Base-by-base conservation (phyloP, 2,113 vertebrate species). In the Elephantulus edwardii region DNA sequence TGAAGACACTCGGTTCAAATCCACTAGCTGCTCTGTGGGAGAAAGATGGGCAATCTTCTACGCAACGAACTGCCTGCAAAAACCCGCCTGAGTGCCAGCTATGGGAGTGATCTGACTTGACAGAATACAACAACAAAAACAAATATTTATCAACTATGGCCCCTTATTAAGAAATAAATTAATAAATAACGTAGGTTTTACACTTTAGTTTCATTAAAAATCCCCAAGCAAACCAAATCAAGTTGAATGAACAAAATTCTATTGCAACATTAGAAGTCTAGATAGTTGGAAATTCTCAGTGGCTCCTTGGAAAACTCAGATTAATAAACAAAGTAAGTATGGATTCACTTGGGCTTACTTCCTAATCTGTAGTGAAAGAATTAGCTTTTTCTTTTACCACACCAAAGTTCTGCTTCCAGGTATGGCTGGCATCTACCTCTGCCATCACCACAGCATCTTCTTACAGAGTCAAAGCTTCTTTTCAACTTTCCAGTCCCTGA, bases 241-340 rank as follows among this genome's bases (percentile, higher is more conserved):
- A 83, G 26, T 90, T 71, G 50, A 92, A 91, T 83, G 42, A 88
- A 80, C 3, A 85, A 91, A 58, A 71, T 1, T 17, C 12, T 70
- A 85, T 82, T 90, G 82, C 4, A 70, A 56, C 5, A n/a, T n/a
- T 74, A 72, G 86, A 88, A 84, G 50, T 80, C 26, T 54, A 56
- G 33, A 52, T 26, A 58, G 82, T 71, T 78, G 56, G 19, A 87
- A 88, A 79, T 79, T 76, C 30, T 84, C 75, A 58, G 7, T 28
- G 52, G 26, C 6, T 75, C 30, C n/a, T 82, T 80, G 72, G 42
- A 2, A 33, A 8, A 33, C 30, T 62, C 12, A 30, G 30, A 62
- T 62, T 62, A 62, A 33, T 62, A 62, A 26, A 26, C 7, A 60
- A 60, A 14, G 30, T 33, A 62, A 62, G 60, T 30, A 62, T 14